Percentiles rank a stretch among this genome's conserved stretches.
Evolutionary conservation across 2,113 vertebrate genomes (phyloP).

Genomic region (Diphyllodes magnificus): DNA sequence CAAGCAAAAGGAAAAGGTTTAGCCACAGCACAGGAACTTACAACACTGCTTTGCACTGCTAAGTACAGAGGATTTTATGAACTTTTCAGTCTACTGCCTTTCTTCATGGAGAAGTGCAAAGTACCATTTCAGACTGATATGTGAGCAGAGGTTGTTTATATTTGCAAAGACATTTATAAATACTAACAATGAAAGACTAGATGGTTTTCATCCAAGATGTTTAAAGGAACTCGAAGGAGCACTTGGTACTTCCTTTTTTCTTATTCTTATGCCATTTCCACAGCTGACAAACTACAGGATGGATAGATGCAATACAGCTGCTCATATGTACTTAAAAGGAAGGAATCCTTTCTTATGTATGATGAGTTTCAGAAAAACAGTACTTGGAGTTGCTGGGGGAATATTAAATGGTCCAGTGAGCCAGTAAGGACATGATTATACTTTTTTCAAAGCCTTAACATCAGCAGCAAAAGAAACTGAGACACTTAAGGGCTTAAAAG

Average conservation of each 20-base stretch:
- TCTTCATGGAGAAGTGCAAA: neutral
- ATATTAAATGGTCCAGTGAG: neutral
- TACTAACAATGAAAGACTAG: neutral
- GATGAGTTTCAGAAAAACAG: neutral
- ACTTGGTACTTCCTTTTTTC: neutral
- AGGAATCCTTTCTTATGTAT: neutral
- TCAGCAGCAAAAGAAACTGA: neutral
- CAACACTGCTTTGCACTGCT: neutral
- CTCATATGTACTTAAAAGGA: neutral
- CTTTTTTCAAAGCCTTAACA: neutral
- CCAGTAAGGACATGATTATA: neutral
- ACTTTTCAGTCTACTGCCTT: neutral
- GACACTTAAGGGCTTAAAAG: neutral
- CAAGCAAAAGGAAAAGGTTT: neutral
- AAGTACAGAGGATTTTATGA: neutral
- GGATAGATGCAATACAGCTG: neutral
- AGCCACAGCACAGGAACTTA: neutral
- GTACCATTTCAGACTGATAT: neutral
- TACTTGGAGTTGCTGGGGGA: neutral
- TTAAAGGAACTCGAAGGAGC: neutral
- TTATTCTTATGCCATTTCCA: neutral
- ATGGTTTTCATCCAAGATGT: neutral
- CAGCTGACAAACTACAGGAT: neutral
- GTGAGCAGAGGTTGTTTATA: neutral
- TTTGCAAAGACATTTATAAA: neutral